These are phyloP conservation scores for Acanthis flammea DNA, from an alignment of 2,797 vertebrate genomes.

Conservation along the genomic window DNA sequence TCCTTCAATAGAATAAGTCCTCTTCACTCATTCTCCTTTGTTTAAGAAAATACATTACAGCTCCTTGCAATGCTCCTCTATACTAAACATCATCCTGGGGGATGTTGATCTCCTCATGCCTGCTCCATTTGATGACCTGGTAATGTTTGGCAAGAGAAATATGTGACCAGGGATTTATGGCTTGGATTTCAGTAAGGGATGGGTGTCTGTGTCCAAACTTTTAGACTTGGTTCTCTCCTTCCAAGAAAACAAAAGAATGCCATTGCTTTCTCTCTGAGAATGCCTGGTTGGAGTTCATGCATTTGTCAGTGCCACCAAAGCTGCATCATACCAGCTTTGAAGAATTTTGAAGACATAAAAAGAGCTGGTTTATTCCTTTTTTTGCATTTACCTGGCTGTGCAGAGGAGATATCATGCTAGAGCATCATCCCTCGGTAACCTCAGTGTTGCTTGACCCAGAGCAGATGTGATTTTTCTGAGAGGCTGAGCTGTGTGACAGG, in stretches of 20 bases:
- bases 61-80: accelerated
- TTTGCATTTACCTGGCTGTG: background rate
- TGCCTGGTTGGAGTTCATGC: background rate
- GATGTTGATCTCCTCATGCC: accelerated
- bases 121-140: background rate
- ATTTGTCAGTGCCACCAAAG: background rate
- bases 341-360: background rate
- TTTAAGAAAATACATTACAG: background rate
- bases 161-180: background rate
- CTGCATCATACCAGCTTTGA: accelerated
- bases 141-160: background rate
- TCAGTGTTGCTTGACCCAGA: background rate
- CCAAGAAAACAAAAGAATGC: background rate
- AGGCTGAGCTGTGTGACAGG: background rate
- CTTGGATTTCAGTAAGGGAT: background rate
- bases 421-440: background rate
- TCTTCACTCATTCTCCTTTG: background rate
- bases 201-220: accelerated
- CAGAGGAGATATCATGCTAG: background rate
- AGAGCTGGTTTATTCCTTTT: background rate
- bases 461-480: background rate
- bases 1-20: background rate
- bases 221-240: background rate
- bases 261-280: background rate
- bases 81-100: background rate